Percentiles rank a stretch among this genome's conserved stretches.
Evolutionary conservation across 2,113 vertebrate genomes (phyloP).

Genomic region (Narcine bancroftii): DNA sequence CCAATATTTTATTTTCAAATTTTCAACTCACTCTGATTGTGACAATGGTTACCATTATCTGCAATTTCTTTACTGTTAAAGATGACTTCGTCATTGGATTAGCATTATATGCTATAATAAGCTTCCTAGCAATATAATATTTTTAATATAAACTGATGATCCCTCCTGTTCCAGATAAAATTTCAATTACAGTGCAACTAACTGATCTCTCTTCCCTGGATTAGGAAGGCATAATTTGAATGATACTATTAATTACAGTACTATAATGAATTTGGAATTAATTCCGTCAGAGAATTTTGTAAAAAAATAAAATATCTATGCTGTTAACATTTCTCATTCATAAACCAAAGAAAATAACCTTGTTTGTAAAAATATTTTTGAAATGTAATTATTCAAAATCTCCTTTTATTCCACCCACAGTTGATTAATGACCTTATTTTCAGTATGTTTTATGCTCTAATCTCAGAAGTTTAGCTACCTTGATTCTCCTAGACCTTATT

Average conservation of each 20-base stretch:
- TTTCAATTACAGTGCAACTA: background rate
- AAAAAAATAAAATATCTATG: background rate
- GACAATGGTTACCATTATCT: background rate
- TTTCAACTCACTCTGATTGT: background rate
- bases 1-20: constrained; percentile 1
- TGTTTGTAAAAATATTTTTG: background rate
- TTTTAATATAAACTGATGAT: background rate
- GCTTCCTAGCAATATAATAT: background rate
- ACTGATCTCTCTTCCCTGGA: background rate
- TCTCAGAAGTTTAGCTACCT: too few species aligned
- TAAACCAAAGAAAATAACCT: constrained; percentile 22
- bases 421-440: background rate
- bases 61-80: background rate
- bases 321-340: constrained; percentile 31
- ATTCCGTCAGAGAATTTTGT: background rate
- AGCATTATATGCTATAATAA: background rate
- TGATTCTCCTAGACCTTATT: background rate
- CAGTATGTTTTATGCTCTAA: background rate
- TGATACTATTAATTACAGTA: background rate
- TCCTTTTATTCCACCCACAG: background rate
- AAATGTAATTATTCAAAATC: background rate
- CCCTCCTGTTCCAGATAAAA: background rate
- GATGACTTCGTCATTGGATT: background rate
- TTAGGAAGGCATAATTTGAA: background rate
- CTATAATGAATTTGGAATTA: background rate